A percentile compares a stretch with the other conserved stretches of the same genome.
Evolutionary conservation across 2,888 invertebrate genomes (phyloP).

Genomic region (Netelia inedita): DNA sequence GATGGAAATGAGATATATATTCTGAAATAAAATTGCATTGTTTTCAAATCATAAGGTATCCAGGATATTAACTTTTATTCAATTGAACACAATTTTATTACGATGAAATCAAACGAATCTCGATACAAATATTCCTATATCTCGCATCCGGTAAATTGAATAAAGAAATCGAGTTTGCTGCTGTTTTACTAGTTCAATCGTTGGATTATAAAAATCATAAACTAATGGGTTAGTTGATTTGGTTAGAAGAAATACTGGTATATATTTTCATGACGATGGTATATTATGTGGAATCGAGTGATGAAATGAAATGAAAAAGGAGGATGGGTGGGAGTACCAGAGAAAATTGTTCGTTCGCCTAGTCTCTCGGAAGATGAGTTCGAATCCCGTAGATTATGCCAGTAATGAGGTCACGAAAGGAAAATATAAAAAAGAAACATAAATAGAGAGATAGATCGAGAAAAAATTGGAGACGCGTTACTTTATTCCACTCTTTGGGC

Average conservation of each 20-base stretch:
- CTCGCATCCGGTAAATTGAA: background rate
- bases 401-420: conserved; percentile 7
- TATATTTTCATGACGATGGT: background rate
- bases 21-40: too few species aligned
- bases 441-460: background rate
- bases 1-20: too few species aligned
- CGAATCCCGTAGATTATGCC: background rate
- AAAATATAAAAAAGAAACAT: background rate
- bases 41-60: too few species aligned
- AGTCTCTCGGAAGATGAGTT: conserved; percentile 18
- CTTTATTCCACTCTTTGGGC: background rate
- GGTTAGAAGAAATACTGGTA: background rate
- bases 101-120: too few species aligned
- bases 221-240: background rate
- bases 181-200: background rate
- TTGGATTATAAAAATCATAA: background rate
- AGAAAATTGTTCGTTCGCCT: background rate
- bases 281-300: background rate
- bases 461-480: background rate
- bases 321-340: background rate
- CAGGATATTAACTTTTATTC: too few species aligned
- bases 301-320: background rate
- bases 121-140: too few species aligned
- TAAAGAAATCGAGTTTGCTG: background rate
- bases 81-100: too few species aligned